Base-by-base conservation (phyloP, 2,888 invertebrate genomes). In the Chydorus sphaericus region DNA sequence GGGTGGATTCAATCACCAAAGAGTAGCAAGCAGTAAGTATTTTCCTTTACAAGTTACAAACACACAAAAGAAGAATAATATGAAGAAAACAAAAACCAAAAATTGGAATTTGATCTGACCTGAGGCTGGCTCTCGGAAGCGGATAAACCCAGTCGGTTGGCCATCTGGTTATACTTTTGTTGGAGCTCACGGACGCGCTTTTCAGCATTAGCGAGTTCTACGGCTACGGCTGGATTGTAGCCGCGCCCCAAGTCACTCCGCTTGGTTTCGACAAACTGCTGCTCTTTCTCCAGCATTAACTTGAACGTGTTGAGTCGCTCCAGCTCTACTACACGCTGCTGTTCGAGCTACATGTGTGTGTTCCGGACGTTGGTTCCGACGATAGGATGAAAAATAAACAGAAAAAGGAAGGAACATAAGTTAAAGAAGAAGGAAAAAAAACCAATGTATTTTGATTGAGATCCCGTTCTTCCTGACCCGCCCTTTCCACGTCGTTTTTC, bases 261-360 rank as follows among this genome's bases (percentile, higher is more conserved):
- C 59, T 90, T 72, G 63, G 82, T 79, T 63, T 88, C 83, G 63
- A 88, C 79, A 70, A 86, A 85, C 64, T 83, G 78, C 69, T 83
- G 83, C 66, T 90, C 89, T 65, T 87, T 81, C 65, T 90, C 89
- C 62, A 92, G 74, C 93, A 94, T 94, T 66, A 89, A 75, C 62
- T 83, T 81, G 61, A 91, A 79, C 18, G 91, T 90, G 68, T 85
- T 81, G 57, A 85, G 83, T 65, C 86, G 83, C 63, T 88, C 83
- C 57, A 81, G 79, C 39, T 64, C 63, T 69, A 91, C 74, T 71
- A 90, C 87, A 38, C 83, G 77, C 65, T 85, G 84, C 68, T 87
- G 88, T 66, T 87, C 88, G 63, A 82, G 78, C 91, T 92, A 73
- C 20, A 36, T 33, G 33, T 33, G 33, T 14, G 33, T 33, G 33